These are phyloP conservation scores for Siderastrea siderea DNA, from an alignment of 92 coral and sea anemone species.

Conservation along the genomic window DNA sequence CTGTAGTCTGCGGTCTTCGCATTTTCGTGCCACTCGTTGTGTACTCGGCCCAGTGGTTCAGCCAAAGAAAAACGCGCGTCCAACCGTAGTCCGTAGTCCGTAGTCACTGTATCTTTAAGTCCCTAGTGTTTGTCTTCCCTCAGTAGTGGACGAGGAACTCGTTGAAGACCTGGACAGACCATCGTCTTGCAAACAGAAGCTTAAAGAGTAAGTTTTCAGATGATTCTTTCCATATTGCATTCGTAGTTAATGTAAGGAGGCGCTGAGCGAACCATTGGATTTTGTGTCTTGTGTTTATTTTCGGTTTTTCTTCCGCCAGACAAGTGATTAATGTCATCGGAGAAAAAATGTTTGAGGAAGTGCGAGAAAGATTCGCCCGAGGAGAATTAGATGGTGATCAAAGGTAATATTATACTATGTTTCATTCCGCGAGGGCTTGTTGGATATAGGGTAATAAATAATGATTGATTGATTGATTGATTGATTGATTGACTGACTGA, in stretches of 20 bases:
- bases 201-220: slow-evolving; percentile 75
- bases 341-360: slow-evolving; percentile 86
- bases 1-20: too few relatives aligned
- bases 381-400: slow-evolving; percentile 49
- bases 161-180: slow-evolving; percentile 79
- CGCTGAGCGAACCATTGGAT: not conserved
- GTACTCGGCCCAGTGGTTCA: too few relatives aligned
- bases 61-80: too few relatives aligned
- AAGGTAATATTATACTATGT: slow-evolving; percentile 24
- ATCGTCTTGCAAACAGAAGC: slow-evolving; percentile 77
- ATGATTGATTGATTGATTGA: too few relatives aligned
- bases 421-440: not conserved
- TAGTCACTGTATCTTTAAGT: too few relatives aligned
- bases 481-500: too few relatives aligned
- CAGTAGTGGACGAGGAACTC: slow-evolving; percentile 70
- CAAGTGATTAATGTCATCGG: slow-evolving; percentile 90
- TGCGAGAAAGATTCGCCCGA: slow-evolving; percentile 71
- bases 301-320: slow-evolving; percentile 36
- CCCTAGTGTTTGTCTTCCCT: not conserved
- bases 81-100: too few relatives aligned
- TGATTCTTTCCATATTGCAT: not conserved
- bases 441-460: too few relatives aligned
- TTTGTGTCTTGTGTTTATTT: not conserved
- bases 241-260: too few relatives aligned
- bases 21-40: too few relatives aligned